Conservation (phyloP, 2,888 invertebrate species). For the Archips xylosteana region DNA sequence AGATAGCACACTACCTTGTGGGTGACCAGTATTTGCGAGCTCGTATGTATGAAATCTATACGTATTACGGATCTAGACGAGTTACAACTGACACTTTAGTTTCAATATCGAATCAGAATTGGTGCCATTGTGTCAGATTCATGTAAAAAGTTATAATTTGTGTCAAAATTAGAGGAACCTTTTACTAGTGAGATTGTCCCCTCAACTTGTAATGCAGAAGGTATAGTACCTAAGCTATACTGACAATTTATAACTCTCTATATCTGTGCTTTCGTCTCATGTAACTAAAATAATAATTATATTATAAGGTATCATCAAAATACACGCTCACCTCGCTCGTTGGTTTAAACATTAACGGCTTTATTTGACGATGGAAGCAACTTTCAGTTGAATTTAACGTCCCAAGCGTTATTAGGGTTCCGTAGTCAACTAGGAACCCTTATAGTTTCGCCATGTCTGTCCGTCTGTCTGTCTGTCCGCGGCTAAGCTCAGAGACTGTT, state of each 20-base stretch:
- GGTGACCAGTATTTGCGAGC: background rate
- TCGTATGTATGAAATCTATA: too few relatives aligned
- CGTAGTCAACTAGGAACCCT: too few relatives aligned
- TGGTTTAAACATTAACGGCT: constrained; percentile 14
- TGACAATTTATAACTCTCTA: constrained; percentile 1
- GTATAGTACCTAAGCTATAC: background rate
- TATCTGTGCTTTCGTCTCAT: constrained; percentile 7
- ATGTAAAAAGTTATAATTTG: background rate
- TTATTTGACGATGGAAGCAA: constrained; percentile 2
- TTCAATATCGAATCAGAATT: background rate
- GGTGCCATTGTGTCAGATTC: background rate
- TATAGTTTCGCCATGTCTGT: too few relatives aligned
- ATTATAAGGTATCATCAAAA: constrained; percentile 14
- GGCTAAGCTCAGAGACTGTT: too few relatives aligned
- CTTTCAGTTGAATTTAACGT: constrained; percentile 13
- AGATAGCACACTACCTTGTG: background rate
- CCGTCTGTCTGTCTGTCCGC: too few relatives aligned
- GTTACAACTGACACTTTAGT: background rate
- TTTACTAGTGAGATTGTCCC: background rate
- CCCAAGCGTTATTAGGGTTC: too few relatives aligned
- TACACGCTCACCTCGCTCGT: constrained; percentile 14
- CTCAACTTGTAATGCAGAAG: background rate
- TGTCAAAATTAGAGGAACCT: background rate
- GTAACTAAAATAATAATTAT: constrained; percentile 11
- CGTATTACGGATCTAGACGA: background rate